Evolutionary conservation across 2,888 invertebrate species (phyloP).

Genomic region (Calliphora vomitoria): DNA sequence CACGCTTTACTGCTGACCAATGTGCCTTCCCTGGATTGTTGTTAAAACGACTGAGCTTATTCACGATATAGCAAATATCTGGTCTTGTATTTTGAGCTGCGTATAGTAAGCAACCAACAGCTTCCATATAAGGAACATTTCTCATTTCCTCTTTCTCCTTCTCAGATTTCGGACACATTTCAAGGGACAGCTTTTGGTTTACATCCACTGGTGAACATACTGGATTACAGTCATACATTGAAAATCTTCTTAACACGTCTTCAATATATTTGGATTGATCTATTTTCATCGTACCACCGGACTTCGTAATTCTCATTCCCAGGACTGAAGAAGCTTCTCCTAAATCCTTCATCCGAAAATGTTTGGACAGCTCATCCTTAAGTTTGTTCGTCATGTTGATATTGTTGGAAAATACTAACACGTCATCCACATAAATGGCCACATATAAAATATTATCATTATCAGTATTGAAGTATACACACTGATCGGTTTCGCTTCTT

Average conservation of each 20-base stretch:
- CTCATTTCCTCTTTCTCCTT: conserved; percentile 65
- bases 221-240: conserved; percentile 64
- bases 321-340: conserved; percentile 70
- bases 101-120: conserved; percentile 66
- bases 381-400: conserved; percentile 46
- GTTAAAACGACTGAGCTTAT: conserved; percentile 57
- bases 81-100: no score
- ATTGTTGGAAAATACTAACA: conserved; percentile 72
- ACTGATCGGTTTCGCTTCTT: conserved; percentile 65
- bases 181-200: conserved; percentile 63
- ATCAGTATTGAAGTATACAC: conserved; percentile 59
- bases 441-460: conserved; percentile 69
- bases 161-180: conserved; percentile 70
- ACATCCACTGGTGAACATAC: conserved; percentile 66
- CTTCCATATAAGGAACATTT: conserved; percentile 71
- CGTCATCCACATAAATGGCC: conserved; percentile 76
- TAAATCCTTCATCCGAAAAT: conserved; percentile 74
- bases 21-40: conserved; percentile 71
- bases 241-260: conserved; percentile 59
- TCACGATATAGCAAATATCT: conserved; percentile 66
- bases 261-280: conserved; percentile 72
- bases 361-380: conserved; percentile 57
- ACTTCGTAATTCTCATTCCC: conserved; percentile 64
- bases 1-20: conserved; percentile 69
- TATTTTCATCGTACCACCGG: conserved; percentile 55